Evolutionary conservation across 2,888 invertebrate species (phyloP).

Genomic region (Drosophila melanocephala): DNA sequence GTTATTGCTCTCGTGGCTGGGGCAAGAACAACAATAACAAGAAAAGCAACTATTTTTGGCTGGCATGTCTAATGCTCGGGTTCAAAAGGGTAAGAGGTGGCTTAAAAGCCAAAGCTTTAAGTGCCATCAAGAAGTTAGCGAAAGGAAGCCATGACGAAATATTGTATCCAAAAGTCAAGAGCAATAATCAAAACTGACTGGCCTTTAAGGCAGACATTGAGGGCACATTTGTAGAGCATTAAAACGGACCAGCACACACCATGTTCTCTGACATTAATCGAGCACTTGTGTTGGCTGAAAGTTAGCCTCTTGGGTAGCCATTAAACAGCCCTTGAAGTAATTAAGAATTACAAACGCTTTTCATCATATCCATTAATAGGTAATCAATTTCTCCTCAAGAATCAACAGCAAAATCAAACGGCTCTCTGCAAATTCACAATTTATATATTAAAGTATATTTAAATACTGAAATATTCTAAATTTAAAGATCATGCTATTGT

Average conservation of each 20-base stretch:
- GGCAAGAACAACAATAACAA: slow-evolving; percentile 5
- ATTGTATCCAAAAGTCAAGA: slow-evolving; percentile 40
- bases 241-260: not conserved
- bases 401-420: not conserved
- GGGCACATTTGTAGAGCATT: slow-evolving; percentile 4
- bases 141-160: slow-evolving; percentile 48
- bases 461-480: not conserved
- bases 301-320: not conserved
- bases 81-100: slow-evolving; percentile 52
- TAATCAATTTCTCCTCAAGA: not conserved
- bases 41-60: slow-evolving; percentile 47
- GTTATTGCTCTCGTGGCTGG: slow-evolving; percentile 36
- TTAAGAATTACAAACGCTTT: not conserved
- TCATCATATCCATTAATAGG: not conserved
- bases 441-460: not conserved
- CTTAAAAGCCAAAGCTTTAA: slow-evolving; percentile 42
- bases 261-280: not conserved
- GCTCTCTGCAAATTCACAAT: not conserved
- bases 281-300: not conserved
- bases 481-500: slow-evolving; percentile 2
- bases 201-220: slow-evolving; percentile 27
- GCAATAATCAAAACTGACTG: slow-evolving; percentile 31
- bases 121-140: slow-evolving; percentile 57
- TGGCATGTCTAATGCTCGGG: slow-evolving; percentile 51
- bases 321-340: not conserved